Evolutionary conservation across 2,888 invertebrate species (phyloP).

Genomic region (Cryptosula pallasiana): DNA sequence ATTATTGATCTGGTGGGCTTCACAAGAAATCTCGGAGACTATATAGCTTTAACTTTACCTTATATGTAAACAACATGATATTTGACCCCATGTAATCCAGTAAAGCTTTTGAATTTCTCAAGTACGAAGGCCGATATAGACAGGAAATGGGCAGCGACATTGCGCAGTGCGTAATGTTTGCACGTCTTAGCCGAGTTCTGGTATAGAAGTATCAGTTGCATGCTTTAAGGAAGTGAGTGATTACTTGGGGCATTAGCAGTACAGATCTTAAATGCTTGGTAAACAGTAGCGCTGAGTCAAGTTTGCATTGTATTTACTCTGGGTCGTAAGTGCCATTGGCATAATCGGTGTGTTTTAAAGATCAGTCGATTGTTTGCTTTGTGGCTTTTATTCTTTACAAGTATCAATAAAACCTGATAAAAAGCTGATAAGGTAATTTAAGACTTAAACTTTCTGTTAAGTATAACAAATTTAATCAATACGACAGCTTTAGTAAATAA

Average conservation of each 20-base stretch:
- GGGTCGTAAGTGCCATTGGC: neutral
- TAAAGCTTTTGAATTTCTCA: slow-evolving; percentile 11
- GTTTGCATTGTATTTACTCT: neutral
- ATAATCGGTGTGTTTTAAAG: slow-evolving; percentile 20
- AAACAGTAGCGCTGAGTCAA: neutral
- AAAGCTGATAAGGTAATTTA: slow-evolving; percentile 16
- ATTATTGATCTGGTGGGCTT: neutral
- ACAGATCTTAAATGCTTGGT: slow-evolving; percentile 8
- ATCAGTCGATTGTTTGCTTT: slow-evolving; percentile 6
- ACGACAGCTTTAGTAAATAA: neutral
- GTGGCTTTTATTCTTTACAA: neutral
- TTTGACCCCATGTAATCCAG: neutral
- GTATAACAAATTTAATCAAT: neutral
- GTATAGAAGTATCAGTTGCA: slow-evolving; percentile 19
- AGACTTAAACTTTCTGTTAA: neutral
- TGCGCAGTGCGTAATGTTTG: neutral
- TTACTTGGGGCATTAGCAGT: slow-evolving; percentile 5
- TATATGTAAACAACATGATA: neutral
- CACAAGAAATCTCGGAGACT: slow-evolving; percentile 10
- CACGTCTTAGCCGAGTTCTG: slow-evolving; percentile 7
- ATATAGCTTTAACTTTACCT: neutral
- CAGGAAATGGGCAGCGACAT: slow-evolving; percentile 6
- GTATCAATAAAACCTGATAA: slow-evolving; percentile 9
- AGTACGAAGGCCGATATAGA: neutral
- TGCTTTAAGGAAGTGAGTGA: slow-evolving; percentile 17